Conservation (phyloP, 2,797 vertebrate species). For the Carapus acus region DNA sequence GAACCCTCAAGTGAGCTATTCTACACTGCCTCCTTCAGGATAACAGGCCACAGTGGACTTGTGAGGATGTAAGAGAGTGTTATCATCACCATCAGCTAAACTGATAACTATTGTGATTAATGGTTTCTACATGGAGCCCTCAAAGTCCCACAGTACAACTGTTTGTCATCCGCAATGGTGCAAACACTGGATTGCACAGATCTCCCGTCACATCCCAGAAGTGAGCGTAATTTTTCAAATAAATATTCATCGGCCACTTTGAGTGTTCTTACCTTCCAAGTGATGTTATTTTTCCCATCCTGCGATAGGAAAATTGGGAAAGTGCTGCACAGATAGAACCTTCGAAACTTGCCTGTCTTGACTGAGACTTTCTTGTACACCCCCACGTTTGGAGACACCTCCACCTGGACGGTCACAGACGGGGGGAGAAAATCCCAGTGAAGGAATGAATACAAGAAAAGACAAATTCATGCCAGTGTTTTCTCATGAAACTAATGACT, state of each 20-base stretch:
- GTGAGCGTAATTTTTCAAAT: neutral
- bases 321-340: conserved; percentile 86
- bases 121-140: conserved; percentile 33
- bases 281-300: conserved; percentile 65
- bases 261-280: conserved; percentile 82
- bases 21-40: conserved; percentile 68
- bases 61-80: conserved; percentile 27
- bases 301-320: conserved; percentile 76
- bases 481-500: conserved; percentile 57
- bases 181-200: conserved; percentile 3
- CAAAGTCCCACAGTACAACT: conserved; percentile 8
- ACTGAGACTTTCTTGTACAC: conserved; percentile 80
- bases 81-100: conserved; percentile 26
- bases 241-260: neutral
- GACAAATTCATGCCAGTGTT: conserved; percentile 28
- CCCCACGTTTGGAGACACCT: conserved; percentile 81
- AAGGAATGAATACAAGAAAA: conserved; percentile 29
- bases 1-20: conserved; percentile 44
- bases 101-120: conserved; percentile 38
- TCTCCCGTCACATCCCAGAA: neutral
- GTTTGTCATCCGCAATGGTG: conserved; percentile 16
- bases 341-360: conserved; percentile 85
- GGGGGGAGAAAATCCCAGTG: conserved; percentile 16
- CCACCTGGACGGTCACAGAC: conserved; percentile 74
- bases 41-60: conserved; percentile 34